Evolutionary conservation across 2,797 vertebrate species (phyloP), one percentile per base, ranked within the genome.

Genomic region (Leontocebus nigricollis): DNA sequence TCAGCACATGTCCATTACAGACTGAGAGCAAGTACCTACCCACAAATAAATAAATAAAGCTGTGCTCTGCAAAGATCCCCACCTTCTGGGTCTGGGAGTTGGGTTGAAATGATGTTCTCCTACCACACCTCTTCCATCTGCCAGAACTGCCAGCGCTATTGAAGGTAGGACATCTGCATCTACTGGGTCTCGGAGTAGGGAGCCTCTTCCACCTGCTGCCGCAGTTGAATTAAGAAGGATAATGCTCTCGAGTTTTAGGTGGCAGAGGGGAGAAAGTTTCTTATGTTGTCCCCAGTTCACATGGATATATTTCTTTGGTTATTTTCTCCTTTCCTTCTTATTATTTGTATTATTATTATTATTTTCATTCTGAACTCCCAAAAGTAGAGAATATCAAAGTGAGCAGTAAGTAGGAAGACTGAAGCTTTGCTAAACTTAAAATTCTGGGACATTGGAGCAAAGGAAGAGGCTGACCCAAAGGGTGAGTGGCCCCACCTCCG

Each of bases 391-490:
- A 52, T 10, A 87, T 86, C 70, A 55, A 93, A 88, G 67, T 13
- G 27, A 79, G 64, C 36, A 41, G 50, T 4, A 48, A 39, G 52
- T 2, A 81, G 7, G 48, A 75, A 81, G 70, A 83, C 33, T 2
- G 1, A 13, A 50, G 46, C 55, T 85, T 55, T 82, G 41, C 81
- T 41, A 95, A n/a, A 59, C 39, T 5, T 39, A 85, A 46, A 46
- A 85, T 83, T 48, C 88, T 33, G 30, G 75, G 50, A n/a, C 64
- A 59, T 26, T 59, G 6, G 70, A 90, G 88, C 87, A 77, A 83
- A 90, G 75, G 83, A 77, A 46, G 2, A 83, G 82, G 88, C 61
- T 77, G 67, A 91, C 59, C 96, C 95, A n/a, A 39, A 95, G 86
- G 89, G 83, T 73, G 73, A 92, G 80, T 0, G 0, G 50, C 86